Conservation (phyloP, 2,797 vertebrate species). For the Lepidocolaptes lacrymiger region DNA sequence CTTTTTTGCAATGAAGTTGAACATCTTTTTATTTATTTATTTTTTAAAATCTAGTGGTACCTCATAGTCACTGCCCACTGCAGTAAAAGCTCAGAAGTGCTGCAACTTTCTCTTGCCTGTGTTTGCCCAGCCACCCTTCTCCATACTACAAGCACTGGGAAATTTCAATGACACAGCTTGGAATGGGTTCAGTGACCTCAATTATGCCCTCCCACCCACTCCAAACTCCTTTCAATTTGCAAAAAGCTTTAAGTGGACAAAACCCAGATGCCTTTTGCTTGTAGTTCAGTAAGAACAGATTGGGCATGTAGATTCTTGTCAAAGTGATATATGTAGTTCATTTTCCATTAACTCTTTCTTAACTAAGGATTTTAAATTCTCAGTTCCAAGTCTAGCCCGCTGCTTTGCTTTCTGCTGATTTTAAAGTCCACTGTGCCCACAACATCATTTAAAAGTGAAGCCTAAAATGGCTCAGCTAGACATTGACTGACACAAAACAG, state of each 20-base stretch:
- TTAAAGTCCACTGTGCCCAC: conserved; percentile 29
- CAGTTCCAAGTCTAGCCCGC: conserved; percentile 3
- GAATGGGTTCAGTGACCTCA: conserved; percentile 70
- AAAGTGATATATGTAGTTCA: conserved; percentile 67
- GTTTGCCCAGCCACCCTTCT: conserved; percentile 62
- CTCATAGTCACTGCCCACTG: conserved; percentile 20
- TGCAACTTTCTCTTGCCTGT: conserved; percentile 40
- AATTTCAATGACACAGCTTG: conserved; percentile 74
- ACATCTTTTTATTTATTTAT: neutral
- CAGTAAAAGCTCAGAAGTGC: conserved; percentile 49
- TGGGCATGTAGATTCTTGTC: conserved; percentile 71
- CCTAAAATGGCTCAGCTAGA: conserved; percentile 24
- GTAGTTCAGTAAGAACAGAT: conserved; percentile 78
- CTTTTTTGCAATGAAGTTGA: neutral
- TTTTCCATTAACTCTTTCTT: conserved; percentile 75
- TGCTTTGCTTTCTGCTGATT: conserved; percentile 48
- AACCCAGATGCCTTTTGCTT: conserved; percentile 76
- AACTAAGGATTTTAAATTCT: conserved; percentile 57
- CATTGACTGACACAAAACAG: conserved; percentile 4
- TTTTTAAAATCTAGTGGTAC: conserved; percentile 15
- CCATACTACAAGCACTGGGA: conserved; percentile 69
- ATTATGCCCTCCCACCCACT: conserved; percentile 72
- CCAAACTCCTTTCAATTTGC: conserved; percentile 78
- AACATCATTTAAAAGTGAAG: neutral
- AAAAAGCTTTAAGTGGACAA: conserved; percentile 77